Conservation (phyloP, 2,797 vertebrate species). For the Delichon dasypus region DNA sequence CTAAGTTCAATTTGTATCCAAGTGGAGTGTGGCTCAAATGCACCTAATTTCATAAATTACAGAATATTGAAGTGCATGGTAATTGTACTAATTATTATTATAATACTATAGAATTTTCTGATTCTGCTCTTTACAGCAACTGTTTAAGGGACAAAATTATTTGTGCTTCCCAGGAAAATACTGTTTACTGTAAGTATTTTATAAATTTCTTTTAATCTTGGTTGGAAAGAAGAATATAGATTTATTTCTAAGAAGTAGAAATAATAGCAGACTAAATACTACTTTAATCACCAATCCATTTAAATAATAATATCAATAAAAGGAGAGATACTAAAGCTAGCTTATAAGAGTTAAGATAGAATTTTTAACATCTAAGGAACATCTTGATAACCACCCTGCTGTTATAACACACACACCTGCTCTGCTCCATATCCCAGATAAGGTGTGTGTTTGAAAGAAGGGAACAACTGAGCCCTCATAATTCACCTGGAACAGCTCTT, state of each 20-base stretch:
- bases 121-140: not conserved
- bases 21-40: not conserved
- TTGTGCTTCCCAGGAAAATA: not conserved
- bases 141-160: not conserved
- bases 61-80: not conserved
- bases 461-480: not conserved
- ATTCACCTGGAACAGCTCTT: not conserved
- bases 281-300: not conserved
- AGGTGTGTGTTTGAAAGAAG: not conserved
- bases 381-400: accelerated
- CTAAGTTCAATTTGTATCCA: not conserved
- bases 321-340: not conserved
- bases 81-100: not conserved
- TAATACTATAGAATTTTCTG: not conserved
- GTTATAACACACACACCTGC: not conserved
- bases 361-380: not conserved
- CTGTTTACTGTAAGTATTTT: not conserved
- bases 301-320: not conserved
- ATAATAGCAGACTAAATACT: not conserved
- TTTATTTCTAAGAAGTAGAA: not conserved
- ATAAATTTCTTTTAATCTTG: not conserved
- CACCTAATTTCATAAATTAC: not conserved
- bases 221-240: not conserved
- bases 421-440: not conserved
- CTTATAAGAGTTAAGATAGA: not conserved